Conservation (phyloP, 1,140 invertebrate genomes). For the Ceratina australensis region DNA sequence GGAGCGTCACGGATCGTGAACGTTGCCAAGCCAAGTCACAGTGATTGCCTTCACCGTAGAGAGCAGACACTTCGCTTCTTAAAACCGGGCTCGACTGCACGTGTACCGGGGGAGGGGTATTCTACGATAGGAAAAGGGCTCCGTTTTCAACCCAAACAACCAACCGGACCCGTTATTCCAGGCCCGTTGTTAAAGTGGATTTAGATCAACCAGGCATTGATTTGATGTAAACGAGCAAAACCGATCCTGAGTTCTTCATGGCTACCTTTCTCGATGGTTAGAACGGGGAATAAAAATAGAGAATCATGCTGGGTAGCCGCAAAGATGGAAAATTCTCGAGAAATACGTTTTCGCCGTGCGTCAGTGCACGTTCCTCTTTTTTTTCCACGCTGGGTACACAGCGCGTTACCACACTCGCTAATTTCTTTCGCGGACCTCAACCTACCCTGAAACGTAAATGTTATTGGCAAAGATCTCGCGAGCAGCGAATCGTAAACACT, state of each 20-base stretch:
- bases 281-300: too few relatives aligned
- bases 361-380: conserved; percentile 7
- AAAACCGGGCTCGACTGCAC: conserved; percentile 3
- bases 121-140: background rate
- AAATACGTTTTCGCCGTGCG: background rate
- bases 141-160: conserved; percentile 29
- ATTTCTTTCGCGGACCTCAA: conserved; percentile 23
- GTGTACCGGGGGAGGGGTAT: conserved; percentile 17
- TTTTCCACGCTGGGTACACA: conserved; percentile 21
- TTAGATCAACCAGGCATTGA: too few relatives aligned
- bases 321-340: background rate
- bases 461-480: conserved; percentile 41
- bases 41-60: conserved; percentile 59
- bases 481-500: conserved; percentile 25
- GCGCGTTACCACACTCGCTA: conserved; percentile 30
- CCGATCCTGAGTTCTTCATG: too few relatives aligned
- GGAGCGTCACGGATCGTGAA: conserved; percentile 78
- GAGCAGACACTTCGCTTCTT: conserved; percentile 49
- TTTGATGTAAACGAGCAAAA: too few relatives aligned
- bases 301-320: too few relatives aligned
- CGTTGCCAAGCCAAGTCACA: conserved; percentile 64
- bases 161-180: background rate
- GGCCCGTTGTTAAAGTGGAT: too few relatives aligned
- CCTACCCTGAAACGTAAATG: conserved; percentile 26
- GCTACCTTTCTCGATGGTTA: too few relatives aligned